These are phyloP conservation scores for Perodicticus potto DNA, from an alignment of 2,797 vertebrate genomes.

Conservation along the genomic window DNA sequence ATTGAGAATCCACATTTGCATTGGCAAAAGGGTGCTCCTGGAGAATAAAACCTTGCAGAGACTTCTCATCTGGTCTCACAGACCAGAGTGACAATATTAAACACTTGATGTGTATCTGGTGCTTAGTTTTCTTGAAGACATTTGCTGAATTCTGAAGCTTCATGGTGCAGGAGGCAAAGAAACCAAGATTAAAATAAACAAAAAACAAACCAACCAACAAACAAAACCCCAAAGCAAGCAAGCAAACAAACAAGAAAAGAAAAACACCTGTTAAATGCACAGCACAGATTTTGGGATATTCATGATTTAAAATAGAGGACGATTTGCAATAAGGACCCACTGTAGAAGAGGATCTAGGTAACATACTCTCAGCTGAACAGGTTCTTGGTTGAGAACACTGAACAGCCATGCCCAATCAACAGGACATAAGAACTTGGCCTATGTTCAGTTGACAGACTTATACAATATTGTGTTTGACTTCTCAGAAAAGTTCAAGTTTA, in stretches of 20 bases:
- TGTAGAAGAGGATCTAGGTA: not conserved
- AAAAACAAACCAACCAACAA: not conserved
- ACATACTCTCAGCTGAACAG: not conserved
- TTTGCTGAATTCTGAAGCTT: not conserved
- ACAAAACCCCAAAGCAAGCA: not conserved
- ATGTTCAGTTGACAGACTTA: not conserved
- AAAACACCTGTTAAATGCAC: not conserved
- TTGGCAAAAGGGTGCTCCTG: not conserved
- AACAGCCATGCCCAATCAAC: not conserved
- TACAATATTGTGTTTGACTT: not conserved
- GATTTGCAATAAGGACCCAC: not conserved
- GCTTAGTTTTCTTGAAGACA: not conserved
- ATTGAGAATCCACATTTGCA: not conserved
- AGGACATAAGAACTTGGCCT: not conserved
- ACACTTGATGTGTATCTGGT: not conserved
- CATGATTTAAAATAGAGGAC: not conserved
- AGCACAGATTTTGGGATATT: not conserved
- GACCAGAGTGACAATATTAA: not conserved
- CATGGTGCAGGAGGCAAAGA: not conserved
- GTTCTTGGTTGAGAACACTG: not conserved
- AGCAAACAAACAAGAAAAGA: not conserved
- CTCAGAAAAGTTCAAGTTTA: conserved; percentile 5
- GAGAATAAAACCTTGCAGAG: not conserved
- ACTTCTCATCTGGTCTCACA: not conserved
- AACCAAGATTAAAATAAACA: not conserved